Evolutionary conservation across 1,140 invertebrate genomes (phyloP), one percentile per base, ranked within the genome.

Genomic region (Drosophila leontia): DNA sequence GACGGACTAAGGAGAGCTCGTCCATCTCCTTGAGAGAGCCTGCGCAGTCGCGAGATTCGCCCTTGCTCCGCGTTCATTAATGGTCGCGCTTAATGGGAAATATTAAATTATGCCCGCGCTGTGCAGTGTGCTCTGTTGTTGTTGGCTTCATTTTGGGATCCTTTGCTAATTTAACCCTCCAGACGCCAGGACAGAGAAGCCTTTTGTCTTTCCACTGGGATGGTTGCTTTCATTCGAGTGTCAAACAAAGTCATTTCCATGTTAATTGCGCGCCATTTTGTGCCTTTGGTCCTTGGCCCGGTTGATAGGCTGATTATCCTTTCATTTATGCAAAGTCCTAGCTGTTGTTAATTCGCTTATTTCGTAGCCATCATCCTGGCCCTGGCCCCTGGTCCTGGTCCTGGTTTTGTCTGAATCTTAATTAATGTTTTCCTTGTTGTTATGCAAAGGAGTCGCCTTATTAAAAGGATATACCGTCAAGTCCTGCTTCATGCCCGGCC

Each of bases 191-290:
- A 56, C 58, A 55, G 61, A 51, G 51, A 35, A 63, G 64, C 75
- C 79, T 75, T 85, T 86, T 87, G 75, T 61, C 63, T 81, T 72
- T 75, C 65, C 50, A 72, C 23, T 72, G 37, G 53, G 67, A 37
- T 60, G 51, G 60, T 63, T 55, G 68, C 56, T 67, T 63, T 62
- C 58, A 61, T 61, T 83, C 60, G 69, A 70, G 84, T 87, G 80
- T 87, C 84, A 87, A 87, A 87, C 84, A 88, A 82, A 67, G 82
- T 90, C 78, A 90, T 90, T 90, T 90, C 70, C 85, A 90, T 90
- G 85, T 90, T 90, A 90, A 90, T 90, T 90, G 81, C 81, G 35
- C 78, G 74, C 81, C 85, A 90, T 90, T 90, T 85, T 88, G 75
- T 78, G 77, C 69, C 71, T 78, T 60, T 53, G 39, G 67, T 58